phyloP scores from a whole-genome alignment of 2,888 invertebrate species.

The Andrena camellia region DNA sequence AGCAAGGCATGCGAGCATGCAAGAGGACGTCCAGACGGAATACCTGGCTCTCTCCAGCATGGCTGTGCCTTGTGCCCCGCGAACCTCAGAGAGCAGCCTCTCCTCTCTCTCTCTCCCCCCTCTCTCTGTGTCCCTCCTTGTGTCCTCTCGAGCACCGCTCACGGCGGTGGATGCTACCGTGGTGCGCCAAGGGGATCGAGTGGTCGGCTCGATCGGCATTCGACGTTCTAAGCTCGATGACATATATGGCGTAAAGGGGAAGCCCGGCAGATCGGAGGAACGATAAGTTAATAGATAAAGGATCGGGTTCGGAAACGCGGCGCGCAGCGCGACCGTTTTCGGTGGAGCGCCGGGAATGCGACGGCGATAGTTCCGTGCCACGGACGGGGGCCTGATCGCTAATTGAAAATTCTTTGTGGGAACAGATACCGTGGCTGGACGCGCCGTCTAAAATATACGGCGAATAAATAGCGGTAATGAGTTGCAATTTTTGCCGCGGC shows the following conservation, averaged over 20 bases:
- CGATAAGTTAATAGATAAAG: slow-evolving; percentile 65
- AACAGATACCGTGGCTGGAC: slow-evolving; percentile 38
- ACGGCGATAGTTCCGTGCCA: slow-evolving; percentile 46
- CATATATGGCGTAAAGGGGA: slow-evolving; percentile 60
- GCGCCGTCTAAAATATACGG: slow-evolving; percentile 41
- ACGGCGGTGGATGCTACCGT: slow-evolving; percentile 65
- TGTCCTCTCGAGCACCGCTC: background rate
- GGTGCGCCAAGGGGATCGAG: slow-evolving; percentile 52
- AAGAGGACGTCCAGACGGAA: slow-evolving; percentile 50
- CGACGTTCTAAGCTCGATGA: slow-evolving; percentile 63
- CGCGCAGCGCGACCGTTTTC: slow-evolving; percentile 37
- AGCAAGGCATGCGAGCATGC: slow-evolving; percentile 65
- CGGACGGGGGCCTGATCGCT: slow-evolving; percentile 54
- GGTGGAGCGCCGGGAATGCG: slow-evolving; percentile 60
- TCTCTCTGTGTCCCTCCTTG: slow-evolving; percentile 12
- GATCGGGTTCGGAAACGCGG: slow-evolving; percentile 50
- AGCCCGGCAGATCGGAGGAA: slow-evolving; percentile 40
- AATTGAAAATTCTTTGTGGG: slow-evolving; percentile 60
- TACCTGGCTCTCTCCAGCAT: slow-evolving; percentile 44
- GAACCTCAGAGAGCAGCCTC: slow-evolving; percentile 35
- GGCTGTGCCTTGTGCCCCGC: slow-evolving; percentile 8
- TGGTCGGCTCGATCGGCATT: slow-evolving; percentile 69
- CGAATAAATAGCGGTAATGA: slow-evolving; percentile 53
- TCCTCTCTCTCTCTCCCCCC: slow-evolving; percentile 51
- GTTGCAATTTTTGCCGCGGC: slow-evolving; percentile 37